phyloP scores from a whole-genome alignment of 2,888 invertebrate species.

The Phalangium opilio region DNA sequence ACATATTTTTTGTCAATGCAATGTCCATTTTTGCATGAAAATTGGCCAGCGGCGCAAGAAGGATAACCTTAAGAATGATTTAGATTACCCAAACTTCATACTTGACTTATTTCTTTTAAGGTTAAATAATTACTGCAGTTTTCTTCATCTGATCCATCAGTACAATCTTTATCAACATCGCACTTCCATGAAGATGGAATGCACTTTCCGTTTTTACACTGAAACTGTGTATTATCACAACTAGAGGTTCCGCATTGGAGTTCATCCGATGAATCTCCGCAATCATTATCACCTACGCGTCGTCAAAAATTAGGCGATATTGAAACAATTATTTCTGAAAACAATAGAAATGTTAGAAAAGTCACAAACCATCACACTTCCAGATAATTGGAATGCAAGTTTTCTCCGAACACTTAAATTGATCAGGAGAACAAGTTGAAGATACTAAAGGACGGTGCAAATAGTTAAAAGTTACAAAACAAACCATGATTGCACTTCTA shows the following conservation, averaged over 20 bases:
- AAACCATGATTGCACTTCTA: not conserved
- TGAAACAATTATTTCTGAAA: not conserved
- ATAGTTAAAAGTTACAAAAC: not conserved
- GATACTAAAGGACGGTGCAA: not conserved
- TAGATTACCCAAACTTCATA: not conserved
- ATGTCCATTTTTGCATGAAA: constrained; percentile 47
- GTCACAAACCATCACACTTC: constrained; percentile 41
- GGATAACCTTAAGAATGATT: not conserved
- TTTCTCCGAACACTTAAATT: constrained; percentile 49
- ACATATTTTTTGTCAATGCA: constrained; percentile 40
- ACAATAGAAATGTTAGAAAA: not conserved
- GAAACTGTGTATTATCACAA: constrained; percentile 16
- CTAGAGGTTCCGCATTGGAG: constrained; percentile 14
- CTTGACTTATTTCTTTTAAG: no score
- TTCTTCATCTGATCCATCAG: constrained; percentile 18
- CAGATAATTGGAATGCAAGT: constrained; percentile 43
- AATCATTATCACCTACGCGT: constrained; percentile 10
- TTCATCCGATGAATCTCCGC: constrained; percentile 19
- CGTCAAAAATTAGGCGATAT: not conserved
- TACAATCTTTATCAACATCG: constrained; percentile 22
- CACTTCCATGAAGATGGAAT: constrained; percentile 39
- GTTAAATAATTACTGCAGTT: no score
- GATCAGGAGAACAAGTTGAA: constrained; percentile 39
- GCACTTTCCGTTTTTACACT: constrained; percentile 32
- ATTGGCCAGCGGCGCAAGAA: constrained; percentile 42